Conservation (phyloP, 1,140 invertebrate species). For the Drosophila micromelanica region DNA sequence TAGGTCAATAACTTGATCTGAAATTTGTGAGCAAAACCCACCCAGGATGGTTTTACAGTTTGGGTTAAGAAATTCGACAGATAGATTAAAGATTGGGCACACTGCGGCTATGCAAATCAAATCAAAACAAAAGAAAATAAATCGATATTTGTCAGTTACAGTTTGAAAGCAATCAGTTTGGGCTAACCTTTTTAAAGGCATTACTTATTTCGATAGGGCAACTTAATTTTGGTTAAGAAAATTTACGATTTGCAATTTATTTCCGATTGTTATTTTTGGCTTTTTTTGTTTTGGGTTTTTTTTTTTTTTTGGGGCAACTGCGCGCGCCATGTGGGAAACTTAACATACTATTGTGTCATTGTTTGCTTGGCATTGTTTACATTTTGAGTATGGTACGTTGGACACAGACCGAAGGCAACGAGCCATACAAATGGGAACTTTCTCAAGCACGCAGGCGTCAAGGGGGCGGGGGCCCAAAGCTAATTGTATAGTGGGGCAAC, state of each 20-base stretch:
- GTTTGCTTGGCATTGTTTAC: conserved; percentile 32
- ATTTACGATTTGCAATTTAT: conserved; percentile 26
- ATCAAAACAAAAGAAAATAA: no score
- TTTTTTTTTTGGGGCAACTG: conserved; percentile 30
- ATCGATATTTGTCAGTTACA: no score
- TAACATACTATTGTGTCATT: conserved; percentile 23
- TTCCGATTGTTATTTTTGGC: conserved; percentile 32
- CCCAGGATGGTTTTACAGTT: no score
- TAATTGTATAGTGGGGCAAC: conserved; percentile 48
- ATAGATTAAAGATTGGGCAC: no score
- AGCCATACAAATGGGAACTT: conserved; percentile 14
- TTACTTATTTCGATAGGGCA: conserved; percentile 20
- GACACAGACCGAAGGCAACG: conserved; percentile 11
- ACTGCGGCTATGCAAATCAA: no score
- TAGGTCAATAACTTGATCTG: no score
- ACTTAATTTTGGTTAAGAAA: conserved; percentile 18
- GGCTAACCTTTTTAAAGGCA: no score
- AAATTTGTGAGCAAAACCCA: no score
- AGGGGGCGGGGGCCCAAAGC: conserved; percentile 43
- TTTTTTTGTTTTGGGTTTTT: conserved; percentile 37
- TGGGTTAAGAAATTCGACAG: no score
- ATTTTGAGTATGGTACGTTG: conserved; percentile 8
- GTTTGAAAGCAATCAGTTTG: background rate
- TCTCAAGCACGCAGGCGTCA: background rate
- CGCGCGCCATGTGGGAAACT: conserved; percentile 11